Conservation (phyloP, 1,140 invertebrate genomes). For the Reticulitermes speratus region DNA sequence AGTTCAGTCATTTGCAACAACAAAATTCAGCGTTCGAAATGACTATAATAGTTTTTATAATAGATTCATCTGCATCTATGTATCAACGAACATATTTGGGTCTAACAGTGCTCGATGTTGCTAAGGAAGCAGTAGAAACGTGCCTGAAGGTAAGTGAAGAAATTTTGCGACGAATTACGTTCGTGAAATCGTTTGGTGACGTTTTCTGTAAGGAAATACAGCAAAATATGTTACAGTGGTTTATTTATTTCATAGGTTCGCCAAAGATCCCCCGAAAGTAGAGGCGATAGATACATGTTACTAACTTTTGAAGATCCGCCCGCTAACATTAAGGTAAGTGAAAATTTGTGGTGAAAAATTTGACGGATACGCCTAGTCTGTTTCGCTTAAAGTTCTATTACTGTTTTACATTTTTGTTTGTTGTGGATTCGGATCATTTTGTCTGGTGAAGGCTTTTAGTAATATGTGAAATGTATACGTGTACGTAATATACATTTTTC, state of each 20-base stretch:
- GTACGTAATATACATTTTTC: too few relatives aligned
- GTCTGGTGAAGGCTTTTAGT: background rate
- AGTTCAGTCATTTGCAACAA: background rate
- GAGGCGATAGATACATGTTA: constrained; percentile 97
- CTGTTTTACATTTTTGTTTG: background rate
- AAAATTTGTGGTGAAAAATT: background rate
- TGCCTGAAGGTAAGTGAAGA: constrained; percentile 90
- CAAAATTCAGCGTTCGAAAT: constrained; percentile 57
- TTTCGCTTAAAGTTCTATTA: background rate
- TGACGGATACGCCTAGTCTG: background rate
- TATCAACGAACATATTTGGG: constrained; percentile 97
- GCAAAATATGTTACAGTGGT: background rate
- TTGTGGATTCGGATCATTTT: too few relatives aligned
- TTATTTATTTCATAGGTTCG: constrained; percentile 69
- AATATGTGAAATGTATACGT: background rate
- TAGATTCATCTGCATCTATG: constrained; percentile 99
- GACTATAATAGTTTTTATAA: constrained; percentile 99
- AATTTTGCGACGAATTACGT: background rate
- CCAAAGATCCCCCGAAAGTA: constrained; percentile 88
- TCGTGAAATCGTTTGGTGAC: constrained; percentile 21
- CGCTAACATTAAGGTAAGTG: constrained; percentile 90
- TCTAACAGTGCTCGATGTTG: constrained; percentile 94
- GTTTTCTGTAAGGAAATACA: background rate
- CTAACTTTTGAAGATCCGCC: constrained; percentile 98
- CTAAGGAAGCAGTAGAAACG: constrained; percentile 96